phyloP scores from a whole-genome alignment of 2,888 invertebrate genomes.

The Xanthostigma xanthostigma region DNA sequence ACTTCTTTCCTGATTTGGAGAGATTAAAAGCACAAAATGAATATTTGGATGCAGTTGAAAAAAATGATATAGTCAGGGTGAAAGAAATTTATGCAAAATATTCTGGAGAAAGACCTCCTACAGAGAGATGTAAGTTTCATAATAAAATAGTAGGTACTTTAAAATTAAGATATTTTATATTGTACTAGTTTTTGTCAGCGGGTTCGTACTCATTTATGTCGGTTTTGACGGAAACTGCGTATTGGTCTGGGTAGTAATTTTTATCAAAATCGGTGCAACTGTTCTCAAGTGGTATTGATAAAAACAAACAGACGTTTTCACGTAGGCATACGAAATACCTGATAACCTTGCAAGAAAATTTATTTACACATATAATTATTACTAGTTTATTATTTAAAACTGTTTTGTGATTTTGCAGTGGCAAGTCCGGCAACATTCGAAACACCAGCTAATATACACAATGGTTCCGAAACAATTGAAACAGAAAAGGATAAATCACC shows the following conservation, averaged over 20 bases:
- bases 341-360: too few relatives aligned
- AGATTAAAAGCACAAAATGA: constrained; percentile 85
- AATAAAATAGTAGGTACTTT: not conserved
- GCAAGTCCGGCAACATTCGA: constrained; percentile 88
- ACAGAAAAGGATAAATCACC: constrained; percentile 14
- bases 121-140: constrained; percentile 40
- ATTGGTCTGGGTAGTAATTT: too few relatives aligned
- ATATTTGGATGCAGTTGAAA: constrained; percentile 80
- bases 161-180: constrained; percentile 11
- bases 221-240: too few relatives aligned
- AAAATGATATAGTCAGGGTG: constrained; percentile 75
- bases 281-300: too few relatives aligned
- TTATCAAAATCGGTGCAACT: too few relatives aligned
- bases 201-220: too few relatives aligned
- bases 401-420: constrained; percentile 29
- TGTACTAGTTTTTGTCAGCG: constrained; percentile 5
- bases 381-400: not conserved
- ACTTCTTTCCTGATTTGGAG: constrained; percentile 92
- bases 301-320: too few relatives aligned
- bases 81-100: constrained; percentile 79
- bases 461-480: constrained; percentile 13
- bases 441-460: constrained; percentile 52
- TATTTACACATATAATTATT: too few relatives aligned
- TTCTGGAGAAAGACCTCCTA: constrained; percentile 46
- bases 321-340: too few relatives aligned